Evolutionary conservation across 2,113 vertebrate species (phyloP), one percentile per base, ranked within the genome.

Genomic region (Callospermophilus lateralis): DNA sequence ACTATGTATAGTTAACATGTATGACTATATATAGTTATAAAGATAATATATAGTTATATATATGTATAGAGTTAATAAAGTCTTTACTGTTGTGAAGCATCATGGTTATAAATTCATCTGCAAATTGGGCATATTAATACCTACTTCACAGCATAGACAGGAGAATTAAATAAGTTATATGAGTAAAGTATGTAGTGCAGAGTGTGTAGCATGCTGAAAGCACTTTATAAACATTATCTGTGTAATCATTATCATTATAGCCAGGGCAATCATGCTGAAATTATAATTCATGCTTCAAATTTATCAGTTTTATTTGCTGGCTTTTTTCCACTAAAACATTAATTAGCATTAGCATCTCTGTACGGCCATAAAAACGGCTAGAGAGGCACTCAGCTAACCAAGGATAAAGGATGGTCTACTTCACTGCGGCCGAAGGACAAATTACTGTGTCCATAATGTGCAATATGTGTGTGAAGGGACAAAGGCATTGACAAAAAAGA

Each of bases 241-340:
- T 37, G 48, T 28, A 85, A 45, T 65, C 34, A 81, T 15, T 51
- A 65, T n/a, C 72, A 89, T 55, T 84, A 68, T 28, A 28, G 3
- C 84, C 45, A 83, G 55, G 79, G 70, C n/a, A 77, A 83, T 24
- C 28, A 79, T 78, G 42, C 4, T 83, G 68, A 96, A 93, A 86
- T 92, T 77, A 58, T 53, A 67, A 92, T 76, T 90, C 19, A 77
- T 78, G 39, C 26, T 83, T 74, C 84, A 93, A 89, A 77, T 26
- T 51, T 84, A 83, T 92, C 65, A 83, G 77, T 78, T 94, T 90
- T 91, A 93, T 65, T 79, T 86, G 68, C 51, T 48, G 84, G 84
- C 10, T 45, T 72, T 96, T 84, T 72, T 68, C 55, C 55, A 83
- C 79, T 67, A 83, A 94, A 96, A 53, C 15, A 84, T 90, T 89